Evolutionary conservation across 2,113 vertebrate species (phyloP).

Genomic region (Gulo gulo): DNA sequence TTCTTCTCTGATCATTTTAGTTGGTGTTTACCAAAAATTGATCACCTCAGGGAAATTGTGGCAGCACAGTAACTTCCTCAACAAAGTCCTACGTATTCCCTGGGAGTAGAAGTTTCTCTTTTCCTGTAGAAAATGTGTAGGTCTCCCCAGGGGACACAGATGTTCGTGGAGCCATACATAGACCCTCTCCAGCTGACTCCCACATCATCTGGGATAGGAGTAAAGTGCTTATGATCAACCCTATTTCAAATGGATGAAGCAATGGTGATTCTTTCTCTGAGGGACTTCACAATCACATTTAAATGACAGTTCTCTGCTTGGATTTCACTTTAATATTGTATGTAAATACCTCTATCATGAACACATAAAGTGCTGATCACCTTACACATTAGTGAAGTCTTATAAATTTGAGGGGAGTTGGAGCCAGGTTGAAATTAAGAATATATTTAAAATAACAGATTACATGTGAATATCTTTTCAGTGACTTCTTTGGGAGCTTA

Average conservation of each 20-base stretch:
- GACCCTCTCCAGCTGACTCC: background rate
- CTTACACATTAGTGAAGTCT: background rate
- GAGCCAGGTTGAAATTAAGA: background rate
- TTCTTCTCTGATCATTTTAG: background rate
- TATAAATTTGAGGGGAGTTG: background rate
- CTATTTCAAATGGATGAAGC: background rate
- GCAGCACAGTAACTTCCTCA: background rate
- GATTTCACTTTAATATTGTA: background rate
- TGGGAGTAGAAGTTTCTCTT: background rate
- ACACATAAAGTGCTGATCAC: background rate
- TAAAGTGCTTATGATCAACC: background rate
- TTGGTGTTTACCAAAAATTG: background rate
- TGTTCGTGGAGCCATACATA: background rate
- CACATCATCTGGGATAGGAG: background rate
- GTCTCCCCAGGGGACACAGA: background rate
- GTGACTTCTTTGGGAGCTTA: background rate
- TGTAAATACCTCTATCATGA: background rate
- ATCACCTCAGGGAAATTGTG: background rate
- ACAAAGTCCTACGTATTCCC: background rate
- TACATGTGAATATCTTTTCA: background rate
- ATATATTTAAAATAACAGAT: background rate
- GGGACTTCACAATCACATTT: background rate
- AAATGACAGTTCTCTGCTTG: background rate
- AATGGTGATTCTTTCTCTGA: background rate
- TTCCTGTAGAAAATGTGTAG: background rate